phyloP scores from a whole-genome alignment of 2,113 vertebrate species.

The Cyprinus carpio region DNA sequence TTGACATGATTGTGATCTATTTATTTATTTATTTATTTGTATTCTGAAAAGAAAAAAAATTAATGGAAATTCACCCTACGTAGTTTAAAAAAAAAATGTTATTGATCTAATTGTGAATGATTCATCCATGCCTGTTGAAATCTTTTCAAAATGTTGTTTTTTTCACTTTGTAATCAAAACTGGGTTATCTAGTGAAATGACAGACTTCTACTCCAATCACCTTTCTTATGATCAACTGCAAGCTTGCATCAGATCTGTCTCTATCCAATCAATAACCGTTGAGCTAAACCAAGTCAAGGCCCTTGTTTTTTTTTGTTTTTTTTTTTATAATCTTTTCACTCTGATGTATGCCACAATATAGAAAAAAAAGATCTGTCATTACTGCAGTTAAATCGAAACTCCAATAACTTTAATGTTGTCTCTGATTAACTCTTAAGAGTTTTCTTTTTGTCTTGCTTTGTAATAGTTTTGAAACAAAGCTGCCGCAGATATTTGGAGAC shows the following conservation, averaged over 20 bases:
- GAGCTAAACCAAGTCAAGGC: neutral
- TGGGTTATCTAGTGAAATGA: too few species aligned
- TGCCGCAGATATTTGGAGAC: constrained; percentile 78
- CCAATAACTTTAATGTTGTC: neutral
- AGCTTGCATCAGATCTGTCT: neutral
- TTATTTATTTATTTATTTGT: too few species aligned
- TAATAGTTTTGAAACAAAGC: constrained; percentile 77
- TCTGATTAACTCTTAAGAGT: neutral
- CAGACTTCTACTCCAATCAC: neutral
- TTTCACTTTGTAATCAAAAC: too few species aligned
- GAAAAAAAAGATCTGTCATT: neutral
- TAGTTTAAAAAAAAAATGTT: neutral
- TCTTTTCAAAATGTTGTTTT: too few species aligned
- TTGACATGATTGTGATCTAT: neutral
- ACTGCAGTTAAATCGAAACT: neutral
- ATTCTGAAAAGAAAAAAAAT: too few species aligned
- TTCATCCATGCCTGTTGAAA: too few species aligned
- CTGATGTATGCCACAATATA: neutral
- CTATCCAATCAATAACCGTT: neutral
- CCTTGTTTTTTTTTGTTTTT: neutral
- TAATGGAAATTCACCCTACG: neutral
- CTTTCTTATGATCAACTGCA: neutral
- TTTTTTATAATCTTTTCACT: neutral
- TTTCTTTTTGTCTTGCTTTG: constrained; percentile 36
- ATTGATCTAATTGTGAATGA: neutral